These are phyloP conservation scores for Mus spretus DNA, from an alignment of 2,797 vertebrate species.

Conservation along the genomic window DNA sequence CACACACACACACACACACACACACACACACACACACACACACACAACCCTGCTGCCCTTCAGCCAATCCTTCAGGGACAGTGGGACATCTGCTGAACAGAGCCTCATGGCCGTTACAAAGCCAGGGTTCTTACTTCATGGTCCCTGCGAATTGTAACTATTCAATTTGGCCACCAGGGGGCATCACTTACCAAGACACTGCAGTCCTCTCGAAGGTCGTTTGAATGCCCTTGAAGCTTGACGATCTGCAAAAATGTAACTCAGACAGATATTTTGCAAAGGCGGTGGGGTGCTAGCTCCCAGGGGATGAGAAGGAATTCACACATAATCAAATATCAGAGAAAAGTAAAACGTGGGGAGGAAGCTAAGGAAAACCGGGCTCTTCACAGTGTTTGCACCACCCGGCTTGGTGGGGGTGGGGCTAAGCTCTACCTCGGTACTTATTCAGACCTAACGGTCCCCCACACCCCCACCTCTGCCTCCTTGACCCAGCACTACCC, in stretches of 20 bases:
- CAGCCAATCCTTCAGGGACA: not conserved
- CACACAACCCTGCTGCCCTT: not conserved
- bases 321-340: conserved; percentile 22
- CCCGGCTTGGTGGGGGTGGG: no score
- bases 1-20: no score
- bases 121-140: rapidly evolving
- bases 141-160: not conserved
- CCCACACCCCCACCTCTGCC: not conserved
- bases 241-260: not conserved
- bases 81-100: not conserved
- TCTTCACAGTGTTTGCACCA: not conserved
- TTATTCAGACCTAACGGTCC: not conserved
- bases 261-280: conserved; percentile 17
- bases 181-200: conserved; percentile 29
- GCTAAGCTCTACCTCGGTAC: not conserved
- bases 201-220: not conserved
- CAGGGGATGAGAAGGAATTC: not conserved
- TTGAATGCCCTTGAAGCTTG: conserved; percentile 66
- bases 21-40: not conserved
- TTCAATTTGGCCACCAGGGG: conserved; percentile 50
- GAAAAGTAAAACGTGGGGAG: not conserved
- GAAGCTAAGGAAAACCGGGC: not conserved
- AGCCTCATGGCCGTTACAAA: not conserved
- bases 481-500: conserved; percentile 5
- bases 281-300: conserved; percentile 4